These are phyloP conservation scores for Pseudoatta argentina DNA, from an alignment of 1,140 invertebrate genomes.

Conservation along the genomic window DNA sequence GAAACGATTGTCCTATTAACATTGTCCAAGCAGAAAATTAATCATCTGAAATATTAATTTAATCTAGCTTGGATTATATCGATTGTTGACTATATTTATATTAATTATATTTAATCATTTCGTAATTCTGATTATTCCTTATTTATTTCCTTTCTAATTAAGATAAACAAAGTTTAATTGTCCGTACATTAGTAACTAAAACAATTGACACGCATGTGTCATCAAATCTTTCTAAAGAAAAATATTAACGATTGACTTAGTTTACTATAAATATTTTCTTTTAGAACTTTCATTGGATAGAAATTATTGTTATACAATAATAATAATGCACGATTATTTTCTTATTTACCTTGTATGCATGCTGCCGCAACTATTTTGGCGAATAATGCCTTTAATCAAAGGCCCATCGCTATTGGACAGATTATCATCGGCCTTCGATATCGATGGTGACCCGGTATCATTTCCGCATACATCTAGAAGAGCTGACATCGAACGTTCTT, in stretches of 20 bases:
- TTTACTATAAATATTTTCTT: neutral
- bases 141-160: neutral
- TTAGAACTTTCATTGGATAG: neutral
- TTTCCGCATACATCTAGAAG: constrained; percentile 68
- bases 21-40: constrained; percentile 63
- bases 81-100: neutral
- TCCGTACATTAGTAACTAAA: neutral
- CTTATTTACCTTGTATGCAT: constrained; percentile 59
- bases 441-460: constrained; percentile 80
- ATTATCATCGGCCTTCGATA: constrained; percentile 83
- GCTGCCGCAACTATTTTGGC: constrained; percentile 65
- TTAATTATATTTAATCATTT: neutral
- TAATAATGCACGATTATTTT: neutral
- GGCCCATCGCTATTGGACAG: constrained; percentile 84
- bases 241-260: neutral
- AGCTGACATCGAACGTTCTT: constrained; percentile 59
- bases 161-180: neutral
- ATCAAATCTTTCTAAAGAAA: neutral
- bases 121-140: neutral
- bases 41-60: neutral
- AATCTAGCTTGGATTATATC: neutral
- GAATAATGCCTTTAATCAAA: constrained; percentile 77
- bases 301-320: neutral
- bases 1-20: constrained; percentile 63
- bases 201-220: neutral